Base-by-base conservation (phyloP, 2,113 vertebrate species). In the Mystacornis crossleyi region DNA sequence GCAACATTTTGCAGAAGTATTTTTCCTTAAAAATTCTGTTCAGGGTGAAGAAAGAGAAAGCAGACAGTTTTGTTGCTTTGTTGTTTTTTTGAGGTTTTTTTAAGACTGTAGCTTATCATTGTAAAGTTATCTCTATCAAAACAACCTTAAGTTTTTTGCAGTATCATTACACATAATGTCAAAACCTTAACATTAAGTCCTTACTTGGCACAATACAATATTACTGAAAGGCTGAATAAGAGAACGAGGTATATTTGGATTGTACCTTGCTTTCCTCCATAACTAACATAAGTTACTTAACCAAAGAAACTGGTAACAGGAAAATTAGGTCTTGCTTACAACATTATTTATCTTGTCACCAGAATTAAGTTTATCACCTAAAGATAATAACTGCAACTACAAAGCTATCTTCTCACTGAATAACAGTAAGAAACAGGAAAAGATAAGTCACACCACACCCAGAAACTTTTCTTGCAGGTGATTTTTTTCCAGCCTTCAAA, bases 401-500 rank as follows among this genome's bases (percentile, higher is more conserved):
- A 85, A 92, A 86, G 24, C 40, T 45, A 69, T 28, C 43, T 26
- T 77, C 51, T 90, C n/a, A 4, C 60, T 91, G 53, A 95, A 91
- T 50, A 95, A 72, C 40, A 73, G 53, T 53, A 78, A 86, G 89
- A 93, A 96, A 94, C 93, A 94, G 94, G 93, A 97, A 96, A 95
- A 97, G 88, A 70, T 79, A 96, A 73, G 65, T 71, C 80, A 87
- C 50, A 78, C 89, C 89, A 89, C 94, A 94, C 93, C 77, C 77
- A 86, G 80, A 89, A 89, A 72, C 18, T 66, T 89, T 28, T 51
- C 42, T 94, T 74, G 65, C 69, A 95, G 86, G 83, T 94, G 80
- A 91, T 75, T 95, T 96, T 94, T 90, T 94, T 71, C 72, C 77
- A 89, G n/a, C 33, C 51, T 89, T 86, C 72, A 78, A 58, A 71